A percentile compares a stretch with the other conserved stretches of the same genome.
Conservation (phyloP, 1,140 invertebrate genomes). For the Homarus americanus region DNA sequence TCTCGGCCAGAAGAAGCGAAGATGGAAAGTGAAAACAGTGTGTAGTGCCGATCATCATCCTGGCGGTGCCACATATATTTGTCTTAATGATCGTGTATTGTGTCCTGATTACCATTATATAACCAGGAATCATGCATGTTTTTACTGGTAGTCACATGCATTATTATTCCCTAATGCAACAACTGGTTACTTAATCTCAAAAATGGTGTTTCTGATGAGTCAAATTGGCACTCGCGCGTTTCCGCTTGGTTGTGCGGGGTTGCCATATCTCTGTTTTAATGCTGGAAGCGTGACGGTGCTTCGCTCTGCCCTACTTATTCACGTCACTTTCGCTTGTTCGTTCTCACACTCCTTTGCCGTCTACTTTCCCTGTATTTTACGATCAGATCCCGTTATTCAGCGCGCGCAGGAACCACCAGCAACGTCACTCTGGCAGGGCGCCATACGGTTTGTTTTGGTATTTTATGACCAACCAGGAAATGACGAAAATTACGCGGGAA, state of each 20-base stretch:
- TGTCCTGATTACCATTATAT: neutral
- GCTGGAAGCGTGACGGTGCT: conserved; percentile 12
- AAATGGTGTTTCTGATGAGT: neutral
- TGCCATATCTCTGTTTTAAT: conserved; percentile 28
- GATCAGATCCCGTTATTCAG: conserved; percentile 37
- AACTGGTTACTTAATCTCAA: neutral
- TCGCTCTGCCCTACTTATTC: conserved; percentile 34
- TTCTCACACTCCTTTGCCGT: conserved; percentile 25
- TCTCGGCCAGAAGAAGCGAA: neutral
- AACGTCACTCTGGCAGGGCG: neutral
- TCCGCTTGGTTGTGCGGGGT: neutral
- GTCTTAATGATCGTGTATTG: neutral
- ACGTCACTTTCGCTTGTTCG: conserved; percentile 24
- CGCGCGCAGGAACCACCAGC: neutral
- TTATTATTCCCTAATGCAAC: neutral
- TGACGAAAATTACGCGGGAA: conserved; percentile 31
- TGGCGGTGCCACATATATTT: neutral
- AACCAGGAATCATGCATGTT: neutral
- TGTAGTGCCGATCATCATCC: neutral
- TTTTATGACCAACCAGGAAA: conserved; percentile 16
- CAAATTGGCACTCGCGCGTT: neutral
- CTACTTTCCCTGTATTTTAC: conserved; percentile 41
- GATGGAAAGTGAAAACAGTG: neutral
- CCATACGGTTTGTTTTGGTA: neutral
- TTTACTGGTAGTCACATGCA: neutral